These are phyloP conservation scores for Ochlodes sylvanus DNA, from an alignment of 2,888 invertebrate genomes.

Conservation along the genomic window DNA sequence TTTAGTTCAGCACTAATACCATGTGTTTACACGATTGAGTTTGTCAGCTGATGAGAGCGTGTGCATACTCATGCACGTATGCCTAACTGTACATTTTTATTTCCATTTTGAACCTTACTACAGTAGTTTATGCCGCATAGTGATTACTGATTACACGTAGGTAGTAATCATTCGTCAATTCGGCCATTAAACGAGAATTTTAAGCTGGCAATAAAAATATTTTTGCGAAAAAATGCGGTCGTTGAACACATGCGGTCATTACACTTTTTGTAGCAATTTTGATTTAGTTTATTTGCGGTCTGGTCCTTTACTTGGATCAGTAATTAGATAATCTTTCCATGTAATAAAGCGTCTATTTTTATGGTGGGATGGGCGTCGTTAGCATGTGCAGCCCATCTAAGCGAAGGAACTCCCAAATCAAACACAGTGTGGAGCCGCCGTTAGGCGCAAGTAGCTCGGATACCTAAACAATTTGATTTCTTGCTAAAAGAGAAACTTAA, in stretches of 20 bases:
- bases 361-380: too few species aligned
- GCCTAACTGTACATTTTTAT: not conserved
- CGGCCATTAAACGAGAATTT: not conserved
- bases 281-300: not conserved
- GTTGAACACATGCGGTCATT: constrained; percentile 12
- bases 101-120: not conserved
- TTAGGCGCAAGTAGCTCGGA: too few species aligned
- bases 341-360: too few species aligned
- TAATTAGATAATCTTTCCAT: too few species aligned
- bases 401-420: too few species aligned
- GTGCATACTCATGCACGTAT: not conserved
- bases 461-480: too few species aligned
- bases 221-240: constrained; percentile 8
- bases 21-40: constrained; percentile 10
- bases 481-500: too few species aligned
- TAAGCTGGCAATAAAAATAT: constrained; percentile 9
- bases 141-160: not conserved
- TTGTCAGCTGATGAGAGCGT: constrained; percentile 16
- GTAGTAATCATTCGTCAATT: constrained; percentile 1
- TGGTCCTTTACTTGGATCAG: too few species aligned
- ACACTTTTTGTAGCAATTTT: constrained; percentile 1
- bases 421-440: too few species aligned
- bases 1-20: constrained; percentile 17
- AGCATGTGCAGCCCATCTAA: too few species aligned
- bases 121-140: not conserved